A percentile compares a stretch with the other conserved stretches of the same genome.
phyloP scores from a whole-genome alignment of 2,888 invertebrate species.

The Nasonia oneida region DNA sequence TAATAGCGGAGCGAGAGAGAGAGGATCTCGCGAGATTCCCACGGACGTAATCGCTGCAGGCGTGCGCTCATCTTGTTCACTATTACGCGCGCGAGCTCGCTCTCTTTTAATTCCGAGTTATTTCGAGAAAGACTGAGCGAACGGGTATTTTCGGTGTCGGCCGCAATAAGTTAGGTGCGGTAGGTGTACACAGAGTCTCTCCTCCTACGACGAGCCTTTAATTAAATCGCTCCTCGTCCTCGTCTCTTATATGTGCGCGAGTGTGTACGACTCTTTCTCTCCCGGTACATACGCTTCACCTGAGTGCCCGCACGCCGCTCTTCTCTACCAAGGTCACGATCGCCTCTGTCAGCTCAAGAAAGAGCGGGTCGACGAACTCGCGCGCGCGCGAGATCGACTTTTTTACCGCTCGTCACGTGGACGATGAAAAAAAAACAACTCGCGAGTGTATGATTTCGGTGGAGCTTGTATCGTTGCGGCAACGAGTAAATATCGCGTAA shows the following conservation, averaged over 20 bases:
- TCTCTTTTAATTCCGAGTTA: not conserved
- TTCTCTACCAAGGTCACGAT: slow-evolving; percentile 58
- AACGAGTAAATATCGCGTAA: slow-evolving; percentile 28
- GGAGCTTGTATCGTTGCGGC: not conserved
- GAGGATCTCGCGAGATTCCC: slow-evolving; percentile 51
- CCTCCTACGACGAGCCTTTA: slow-evolving; percentile 67
- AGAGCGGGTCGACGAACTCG: slow-evolving; percentile 40
- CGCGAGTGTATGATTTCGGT: too few species aligned
- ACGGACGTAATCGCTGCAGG: slow-evolving; percentile 54
- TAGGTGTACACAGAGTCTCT: too few species aligned
- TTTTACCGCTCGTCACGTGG: slow-evolving; percentile 14
- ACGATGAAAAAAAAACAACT: too few species aligned
- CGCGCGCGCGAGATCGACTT: not conserved
- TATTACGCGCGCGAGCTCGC: slow-evolving; percentile 27
- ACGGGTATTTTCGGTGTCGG: too few species aligned
- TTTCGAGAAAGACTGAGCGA: not conserved
- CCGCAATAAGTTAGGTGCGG: too few species aligned
- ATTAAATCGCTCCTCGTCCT: slow-evolving; percentile 71
- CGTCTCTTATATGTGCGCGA: not conserved
- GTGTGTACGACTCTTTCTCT: not conserved
- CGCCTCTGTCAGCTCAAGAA: not conserved
- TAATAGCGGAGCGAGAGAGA: not conserved
- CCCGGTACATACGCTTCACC: not conserved
- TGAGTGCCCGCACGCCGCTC: slow-evolving; percentile 20
- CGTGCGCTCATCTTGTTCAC: slow-evolving; percentile 34